Conservation (phyloP, 2,113 vertebrate genomes). For the Paralichthys olivaceus region DNA sequence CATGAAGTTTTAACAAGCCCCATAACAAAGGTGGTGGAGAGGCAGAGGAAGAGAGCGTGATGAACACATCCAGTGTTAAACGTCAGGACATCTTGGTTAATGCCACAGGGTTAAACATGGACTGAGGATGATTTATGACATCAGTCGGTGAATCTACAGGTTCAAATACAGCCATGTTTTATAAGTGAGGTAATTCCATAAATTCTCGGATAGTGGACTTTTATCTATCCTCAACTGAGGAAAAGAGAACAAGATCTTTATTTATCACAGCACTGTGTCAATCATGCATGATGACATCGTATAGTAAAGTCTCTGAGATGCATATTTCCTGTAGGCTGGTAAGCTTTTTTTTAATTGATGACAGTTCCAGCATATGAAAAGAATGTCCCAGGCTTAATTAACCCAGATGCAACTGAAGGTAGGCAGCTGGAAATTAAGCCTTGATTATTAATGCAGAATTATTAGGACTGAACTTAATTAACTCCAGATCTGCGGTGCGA, state of each 20-base stretch:
- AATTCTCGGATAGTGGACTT: background rate
- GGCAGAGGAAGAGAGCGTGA: conserved; percentile 12
- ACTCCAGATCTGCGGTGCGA: background rate
- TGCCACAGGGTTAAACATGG: conserved; percentile 30
- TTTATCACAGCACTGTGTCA: background rate
- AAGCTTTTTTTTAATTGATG: background rate
- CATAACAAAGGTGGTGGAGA: conserved; percentile 45
- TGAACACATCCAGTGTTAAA: conserved; percentile 30
- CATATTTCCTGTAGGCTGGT: background rate
- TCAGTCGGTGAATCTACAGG: background rate
- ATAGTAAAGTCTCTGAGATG: background rate
- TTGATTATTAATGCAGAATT: background rate
- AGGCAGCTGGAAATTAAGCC: background rate
- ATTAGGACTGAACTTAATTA: background rate
- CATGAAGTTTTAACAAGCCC: conserved; percentile 67
- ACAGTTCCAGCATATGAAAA: background rate
- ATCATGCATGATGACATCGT: background rate
- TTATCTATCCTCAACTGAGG: no score
- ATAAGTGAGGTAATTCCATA: conserved; percentile 7
- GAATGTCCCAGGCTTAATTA: background rate
- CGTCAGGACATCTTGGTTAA: conserved; percentile 34
- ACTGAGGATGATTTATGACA: conserved; percentile 27
- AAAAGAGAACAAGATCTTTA: background rate
- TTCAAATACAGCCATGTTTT: conserved; percentile 4
- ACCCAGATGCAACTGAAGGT: background rate